These are phyloP conservation scores for Heteromyza rotundicornis DNA, from an alignment of 2,888 invertebrate species.

Conservation along the genomic window DNA sequence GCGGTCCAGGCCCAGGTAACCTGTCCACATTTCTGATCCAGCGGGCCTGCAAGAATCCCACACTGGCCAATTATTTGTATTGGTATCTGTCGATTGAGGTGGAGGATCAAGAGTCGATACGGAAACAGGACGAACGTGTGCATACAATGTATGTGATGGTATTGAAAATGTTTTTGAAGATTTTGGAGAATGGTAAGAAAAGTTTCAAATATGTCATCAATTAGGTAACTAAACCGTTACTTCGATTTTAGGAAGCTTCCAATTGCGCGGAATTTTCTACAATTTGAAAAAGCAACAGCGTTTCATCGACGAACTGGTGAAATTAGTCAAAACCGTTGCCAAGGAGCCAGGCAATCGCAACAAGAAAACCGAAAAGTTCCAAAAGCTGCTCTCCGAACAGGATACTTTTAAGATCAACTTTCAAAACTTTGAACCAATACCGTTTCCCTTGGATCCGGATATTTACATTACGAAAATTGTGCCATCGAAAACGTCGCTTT, in stretches of 20 bases:
- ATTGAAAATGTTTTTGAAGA: constrained; percentile 82
- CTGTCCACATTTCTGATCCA: constrained; percentile 89
- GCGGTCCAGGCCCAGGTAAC: constrained; percentile 66
- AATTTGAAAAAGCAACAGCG: constrained; percentile 85
- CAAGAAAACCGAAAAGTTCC: constrained; percentile 89
- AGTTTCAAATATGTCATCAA: background rate
- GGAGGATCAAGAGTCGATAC: constrained; percentile 79
- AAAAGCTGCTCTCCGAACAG: constrained; percentile 80
- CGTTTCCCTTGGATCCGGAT: constrained; percentile 93
- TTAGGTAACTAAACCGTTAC: background rate
- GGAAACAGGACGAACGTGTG: constrained; percentile 75
- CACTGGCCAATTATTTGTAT: constrained; percentile 94
- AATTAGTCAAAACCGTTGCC: constrained; percentile 84
- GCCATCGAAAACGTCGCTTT: constrained; percentile 87
- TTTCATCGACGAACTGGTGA: constrained; percentile 90
- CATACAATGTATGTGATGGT: constrained; percentile 89
- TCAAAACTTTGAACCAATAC: constrained; percentile 87
- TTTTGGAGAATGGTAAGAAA: constrained; percentile 68
- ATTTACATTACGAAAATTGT: constrained; percentile 87
- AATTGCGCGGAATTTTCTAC: constrained; percentile 76
- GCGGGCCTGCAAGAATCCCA: constrained; percentile 86
- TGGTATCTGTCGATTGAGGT: constrained; percentile 97
- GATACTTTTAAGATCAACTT: constrained; percentile 87
- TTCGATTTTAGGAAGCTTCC: constrained; percentile 65
- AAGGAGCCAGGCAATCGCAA: constrained; percentile 90